Conservation (phyloP, 2,113 vertebrate species). For the Ctenomys sociabilis region DNA sequence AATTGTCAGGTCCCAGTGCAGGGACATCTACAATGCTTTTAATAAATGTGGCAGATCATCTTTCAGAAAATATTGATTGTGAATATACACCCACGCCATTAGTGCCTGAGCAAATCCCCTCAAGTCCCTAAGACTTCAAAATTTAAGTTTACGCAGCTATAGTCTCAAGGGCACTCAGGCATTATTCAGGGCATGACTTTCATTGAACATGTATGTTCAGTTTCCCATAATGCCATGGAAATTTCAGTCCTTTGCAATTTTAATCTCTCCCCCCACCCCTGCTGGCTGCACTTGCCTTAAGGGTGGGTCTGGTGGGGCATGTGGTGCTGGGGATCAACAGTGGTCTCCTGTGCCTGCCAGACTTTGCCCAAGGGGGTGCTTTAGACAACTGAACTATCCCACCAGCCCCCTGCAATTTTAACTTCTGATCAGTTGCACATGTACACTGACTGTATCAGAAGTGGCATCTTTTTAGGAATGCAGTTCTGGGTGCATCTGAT, state of each 20-base stretch:
- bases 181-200: not conserved
- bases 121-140: not conserved
- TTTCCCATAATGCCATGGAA: not conserved
- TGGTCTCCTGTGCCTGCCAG: no score
- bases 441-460: not conserved
- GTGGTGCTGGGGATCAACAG: no score
- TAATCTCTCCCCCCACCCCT: not conserved
- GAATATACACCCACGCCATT: not conserved
- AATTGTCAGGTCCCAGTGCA: not conserved
- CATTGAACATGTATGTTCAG: not conserved
- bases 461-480: accelerated
- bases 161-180: not conserved
- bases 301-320: no score
- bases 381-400: no score
- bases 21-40: not conserved
- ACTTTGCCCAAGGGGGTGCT: no score
- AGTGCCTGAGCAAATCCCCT: not conserved
- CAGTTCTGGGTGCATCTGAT: accelerated
- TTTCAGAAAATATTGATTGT: not conserved
- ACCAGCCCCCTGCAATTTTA: not conserved
- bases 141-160: slow-evolving; percentile 7
- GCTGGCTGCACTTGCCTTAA: no score
- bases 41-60: not conserved
- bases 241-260: not conserved
- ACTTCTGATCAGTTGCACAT: not conserved